These are phyloP conservation scores for Pantherophis guttatus DNA, from an alignment of 2,113 vertebrate species.

Conservation along the genomic window DNA sequence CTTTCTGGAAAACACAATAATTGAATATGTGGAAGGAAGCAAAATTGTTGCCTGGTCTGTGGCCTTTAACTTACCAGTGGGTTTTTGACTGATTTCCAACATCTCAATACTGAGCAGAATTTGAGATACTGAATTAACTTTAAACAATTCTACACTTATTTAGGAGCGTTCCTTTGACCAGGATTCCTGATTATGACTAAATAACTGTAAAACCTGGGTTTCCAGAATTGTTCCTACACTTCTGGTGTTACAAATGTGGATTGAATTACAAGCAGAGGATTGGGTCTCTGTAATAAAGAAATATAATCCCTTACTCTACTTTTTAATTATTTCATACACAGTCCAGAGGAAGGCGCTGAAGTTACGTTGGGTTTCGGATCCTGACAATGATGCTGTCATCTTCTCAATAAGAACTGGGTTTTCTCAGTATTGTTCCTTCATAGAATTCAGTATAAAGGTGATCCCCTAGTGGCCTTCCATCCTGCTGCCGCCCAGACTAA, in stretches of 20 bases:
- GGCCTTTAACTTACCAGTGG: background rate
- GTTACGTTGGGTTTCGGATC: background rate
- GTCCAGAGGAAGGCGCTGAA: background rate
- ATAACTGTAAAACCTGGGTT: background rate
- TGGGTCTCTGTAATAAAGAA: background rate
- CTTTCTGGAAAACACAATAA: background rate
- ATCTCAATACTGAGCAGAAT: background rate
- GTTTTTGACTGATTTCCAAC: background rate
- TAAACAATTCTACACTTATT: background rate
- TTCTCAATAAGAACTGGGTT: background rate
- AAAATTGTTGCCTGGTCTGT: background rate
- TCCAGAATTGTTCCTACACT: background rate
- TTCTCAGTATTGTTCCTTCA: background rate
- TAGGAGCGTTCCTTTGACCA: background rate
- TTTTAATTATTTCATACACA: background rate
- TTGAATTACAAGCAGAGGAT: background rate
- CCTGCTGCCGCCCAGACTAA: background rate
- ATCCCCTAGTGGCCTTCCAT: background rate
- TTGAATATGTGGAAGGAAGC: background rate
- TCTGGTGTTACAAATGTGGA: background rate
- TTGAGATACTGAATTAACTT: background rate
- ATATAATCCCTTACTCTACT: too few relatives aligned
- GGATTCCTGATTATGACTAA: background rate
- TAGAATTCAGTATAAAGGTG: background rate
- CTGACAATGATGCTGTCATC: background rate